These are phyloP conservation scores for Cyphomyrmex costatus DNA, from an alignment of 1,140 invertebrate genomes.

Conservation along the genomic window DNA sequence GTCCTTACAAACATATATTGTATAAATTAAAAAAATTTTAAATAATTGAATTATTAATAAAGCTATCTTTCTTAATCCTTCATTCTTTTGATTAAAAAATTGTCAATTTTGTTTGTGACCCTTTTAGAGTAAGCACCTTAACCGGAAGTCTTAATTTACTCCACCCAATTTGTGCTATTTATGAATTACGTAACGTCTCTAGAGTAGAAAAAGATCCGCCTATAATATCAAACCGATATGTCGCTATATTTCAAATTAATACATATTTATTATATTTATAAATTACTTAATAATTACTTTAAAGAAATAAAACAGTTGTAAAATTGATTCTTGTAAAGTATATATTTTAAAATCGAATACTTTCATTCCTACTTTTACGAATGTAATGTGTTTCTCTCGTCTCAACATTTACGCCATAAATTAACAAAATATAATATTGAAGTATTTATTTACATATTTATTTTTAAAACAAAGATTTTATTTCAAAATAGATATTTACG, in stretches of 20 bases:
- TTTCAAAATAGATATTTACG: slow-evolving; percentile 20
- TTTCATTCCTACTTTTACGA: not conserved
- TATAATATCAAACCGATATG: not conserved
- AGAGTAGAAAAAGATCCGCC: not conserved
- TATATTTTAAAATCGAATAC: not conserved
- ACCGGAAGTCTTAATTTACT: slow-evolving; percentile 58
- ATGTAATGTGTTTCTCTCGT: not conserved
- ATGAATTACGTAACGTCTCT: slow-evolving; percentile 26
- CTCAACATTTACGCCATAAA: slow-evolving; percentile 20
- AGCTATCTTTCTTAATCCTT: not conserved
- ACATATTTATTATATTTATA: not conserved
- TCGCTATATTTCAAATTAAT: not conserved
- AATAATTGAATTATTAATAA: not conserved
- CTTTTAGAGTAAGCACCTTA: slow-evolving; percentile 63
- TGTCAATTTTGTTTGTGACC: slow-evolving; percentile 30
- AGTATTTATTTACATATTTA: slow-evolving; percentile 20
- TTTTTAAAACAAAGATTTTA: slow-evolving; percentile 6
- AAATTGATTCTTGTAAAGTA: not conserved
- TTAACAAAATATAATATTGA: slow-evolving; percentile 13
- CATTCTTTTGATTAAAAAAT: not conserved
- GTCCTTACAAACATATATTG: not conserved
- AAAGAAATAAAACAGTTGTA: slow-evolving; percentile 11
- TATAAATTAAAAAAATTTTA: not conserved
- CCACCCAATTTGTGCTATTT: slow-evolving; percentile 42
- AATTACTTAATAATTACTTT: slow-evolving; percentile 29